phyloP scores from a whole-genome alignment of 2,888 invertebrate species.

The Julus scandinavius region DNA sequence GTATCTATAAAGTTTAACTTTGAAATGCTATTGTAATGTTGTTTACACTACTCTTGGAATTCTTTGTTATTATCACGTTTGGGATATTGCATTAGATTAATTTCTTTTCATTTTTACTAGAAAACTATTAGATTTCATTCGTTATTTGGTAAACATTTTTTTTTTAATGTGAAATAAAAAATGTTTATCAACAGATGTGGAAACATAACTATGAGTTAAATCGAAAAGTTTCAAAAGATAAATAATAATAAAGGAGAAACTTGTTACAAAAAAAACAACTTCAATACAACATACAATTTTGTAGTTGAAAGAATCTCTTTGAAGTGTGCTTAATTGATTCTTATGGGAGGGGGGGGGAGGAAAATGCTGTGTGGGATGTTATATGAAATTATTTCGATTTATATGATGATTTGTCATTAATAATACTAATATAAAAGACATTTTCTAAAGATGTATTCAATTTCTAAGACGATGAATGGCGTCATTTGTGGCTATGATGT shows the following conservation, averaged over 20 bases:
- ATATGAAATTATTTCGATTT: conserved; percentile 4
- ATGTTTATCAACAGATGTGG: no score
- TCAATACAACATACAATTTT: not conserved
- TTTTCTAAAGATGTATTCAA: not conserved
- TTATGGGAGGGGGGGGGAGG: not conserved
- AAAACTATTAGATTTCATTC: no score
- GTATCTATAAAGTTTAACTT: no score
- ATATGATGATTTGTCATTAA: not conserved
- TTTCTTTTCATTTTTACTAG: no score
- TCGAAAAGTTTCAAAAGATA: not conserved
- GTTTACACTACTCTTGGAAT: no score
- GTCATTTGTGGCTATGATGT: not conserved
- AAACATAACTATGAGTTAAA: not conserved
- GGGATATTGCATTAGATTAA: no score
- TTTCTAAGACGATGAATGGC: conserved; percentile 9
- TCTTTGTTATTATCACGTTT: no score
- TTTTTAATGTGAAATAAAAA: no score
- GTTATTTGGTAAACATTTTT: no score
- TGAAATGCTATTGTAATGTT: no score
- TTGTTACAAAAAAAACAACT: not conserved
- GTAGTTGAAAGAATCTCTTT: not conserved
- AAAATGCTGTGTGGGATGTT: not conserved
- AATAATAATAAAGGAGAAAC: not conserved
- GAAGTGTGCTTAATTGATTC: not conserved
- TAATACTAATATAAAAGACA: not conserved